Percentiles rank a stretch among this genome's conserved stretches.
Conservation (phyloP, 2,888 invertebrate species). For the Euspilapteryx auroguttella region DNA sequence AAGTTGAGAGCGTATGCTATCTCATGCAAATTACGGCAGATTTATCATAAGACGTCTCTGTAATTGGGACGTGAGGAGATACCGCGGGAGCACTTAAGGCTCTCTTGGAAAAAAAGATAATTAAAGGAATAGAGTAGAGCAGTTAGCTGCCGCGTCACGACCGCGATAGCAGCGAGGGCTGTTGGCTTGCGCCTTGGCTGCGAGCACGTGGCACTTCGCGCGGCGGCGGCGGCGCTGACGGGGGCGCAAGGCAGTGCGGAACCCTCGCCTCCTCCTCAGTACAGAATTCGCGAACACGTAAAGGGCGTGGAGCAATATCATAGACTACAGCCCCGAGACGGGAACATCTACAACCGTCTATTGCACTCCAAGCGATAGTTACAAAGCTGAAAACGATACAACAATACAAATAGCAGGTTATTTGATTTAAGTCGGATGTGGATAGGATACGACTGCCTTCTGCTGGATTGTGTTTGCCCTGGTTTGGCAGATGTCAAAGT, state of each 20-base stretch:
- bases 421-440: slow-evolving; percentile 59
- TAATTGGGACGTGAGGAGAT: slow-evolving; percentile 62
- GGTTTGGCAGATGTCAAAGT: slow-evolving; percentile 60
- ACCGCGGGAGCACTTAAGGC: slow-evolving; percentile 50
- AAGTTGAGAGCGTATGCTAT: slow-evolving; percentile 62
- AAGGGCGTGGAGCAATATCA: slow-evolving; percentile 60
- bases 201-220: slow-evolving; percentile 9
- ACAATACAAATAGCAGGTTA: slow-evolving; percentile 22
- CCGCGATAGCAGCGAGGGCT: slow-evolving; percentile 27
- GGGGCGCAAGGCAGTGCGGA: slow-evolving; percentile 16
- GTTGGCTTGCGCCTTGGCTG: slow-evolving; percentile 12
- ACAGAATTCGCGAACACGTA: slow-evolving; percentile 46
- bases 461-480: slow-evolving; percentile 55
- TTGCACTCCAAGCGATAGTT: slow-evolving; percentile 52
- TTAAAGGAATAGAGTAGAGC: slow-evolving; percentile 57
- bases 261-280: slow-evolving; percentile 30
- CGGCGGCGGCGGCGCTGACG: slow-evolving; percentile 10
- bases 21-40: slow-evolving; percentile 61
- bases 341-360: slow-evolving; percentile 53
- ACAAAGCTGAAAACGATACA: slow-evolving; percentile 59
- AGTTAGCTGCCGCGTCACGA: slow-evolving; percentile 49
- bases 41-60: slow-evolving; percentile 61
- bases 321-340: slow-evolving; percentile 52
- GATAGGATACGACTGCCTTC: slow-evolving; percentile 50
- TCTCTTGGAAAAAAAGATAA: slow-evolving; percentile 55